Evolutionary conservation across 2,797 vertebrate genomes (phyloP).

Genomic region (Pangasius sanitwongsei): DNA sequence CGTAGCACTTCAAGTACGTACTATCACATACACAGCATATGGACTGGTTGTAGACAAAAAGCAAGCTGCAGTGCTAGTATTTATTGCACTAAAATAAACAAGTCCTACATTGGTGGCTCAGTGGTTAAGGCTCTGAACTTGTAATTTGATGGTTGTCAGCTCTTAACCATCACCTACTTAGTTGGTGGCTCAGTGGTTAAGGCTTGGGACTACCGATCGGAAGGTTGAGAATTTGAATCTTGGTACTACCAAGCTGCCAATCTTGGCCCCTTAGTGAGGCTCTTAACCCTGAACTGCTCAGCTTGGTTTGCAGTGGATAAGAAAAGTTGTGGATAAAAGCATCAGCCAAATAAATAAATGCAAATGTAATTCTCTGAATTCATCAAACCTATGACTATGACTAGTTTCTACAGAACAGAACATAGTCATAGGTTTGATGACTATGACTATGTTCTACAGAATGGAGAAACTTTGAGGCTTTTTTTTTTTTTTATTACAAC

Average conservation of each 20-base stretch:
- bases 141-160: background rate
- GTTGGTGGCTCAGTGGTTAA: background rate
- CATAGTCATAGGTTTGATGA: too few relatives aligned
- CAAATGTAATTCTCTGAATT: background rate
- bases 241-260: background rate
- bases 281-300: background rate
- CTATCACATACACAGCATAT: background rate
- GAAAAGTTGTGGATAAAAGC: background rate
- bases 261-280: background rate
- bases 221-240: background rate
- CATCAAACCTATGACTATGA: background rate
- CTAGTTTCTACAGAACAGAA: background rate
- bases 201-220: background rate
- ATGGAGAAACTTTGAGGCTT: background rate
- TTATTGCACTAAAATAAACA: background rate
- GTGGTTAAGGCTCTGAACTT: background rate
- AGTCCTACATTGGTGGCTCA: background rate
- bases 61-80: background rate
- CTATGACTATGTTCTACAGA: background rate
- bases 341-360: background rate
- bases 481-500: background rate
- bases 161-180: background rate
- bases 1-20: conserved; percentile 2
- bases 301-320: background rate
- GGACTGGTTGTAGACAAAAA: background rate